Conservation (phyloP, 2,797 vertebrate species). For the Macrochelys suwanniensis region DNA sequence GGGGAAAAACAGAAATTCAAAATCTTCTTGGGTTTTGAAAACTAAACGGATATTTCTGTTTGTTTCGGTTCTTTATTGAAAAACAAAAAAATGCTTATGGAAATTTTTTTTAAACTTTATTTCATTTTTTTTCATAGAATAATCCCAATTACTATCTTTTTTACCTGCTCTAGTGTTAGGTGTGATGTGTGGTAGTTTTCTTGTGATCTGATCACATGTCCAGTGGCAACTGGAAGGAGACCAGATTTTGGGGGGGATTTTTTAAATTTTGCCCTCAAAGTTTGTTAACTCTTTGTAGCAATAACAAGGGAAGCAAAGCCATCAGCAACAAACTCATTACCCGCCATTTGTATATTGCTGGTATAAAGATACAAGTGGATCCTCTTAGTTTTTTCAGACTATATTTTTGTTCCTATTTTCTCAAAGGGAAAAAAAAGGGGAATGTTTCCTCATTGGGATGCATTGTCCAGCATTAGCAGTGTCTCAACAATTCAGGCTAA, state of each 20-base stretch:
- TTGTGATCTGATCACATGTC: not conserved
- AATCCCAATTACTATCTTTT: not conserved
- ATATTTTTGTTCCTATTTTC: not conserved
- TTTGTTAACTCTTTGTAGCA: not conserved
- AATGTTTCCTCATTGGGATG: not conserved
- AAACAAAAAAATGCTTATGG: not conserved
- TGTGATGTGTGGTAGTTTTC: not conserved
- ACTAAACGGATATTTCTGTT: not conserved
- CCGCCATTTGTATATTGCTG: not conserved
- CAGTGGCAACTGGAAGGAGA: not conserved
- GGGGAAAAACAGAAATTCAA: not conserved
- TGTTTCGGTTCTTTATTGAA: not conserved
- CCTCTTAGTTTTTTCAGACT: not conserved
- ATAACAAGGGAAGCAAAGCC: not conserved
- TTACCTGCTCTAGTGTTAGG: not conserved
- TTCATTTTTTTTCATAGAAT: not conserved
- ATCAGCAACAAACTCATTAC: not conserved
- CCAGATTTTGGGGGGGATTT: not conserved
- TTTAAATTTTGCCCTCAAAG: not conserved
- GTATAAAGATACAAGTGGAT: not conserved
- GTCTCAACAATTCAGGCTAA: not conserved
- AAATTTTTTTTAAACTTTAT: not conserved
- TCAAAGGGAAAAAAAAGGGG: not conserved
- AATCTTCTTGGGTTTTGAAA: not conserved
- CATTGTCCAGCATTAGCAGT: not conserved